Base-by-base conservation (phyloP, 37 sponge, comb jelly and placozoan genomes). In the Chondrilla cf. caribensis region DNA sequence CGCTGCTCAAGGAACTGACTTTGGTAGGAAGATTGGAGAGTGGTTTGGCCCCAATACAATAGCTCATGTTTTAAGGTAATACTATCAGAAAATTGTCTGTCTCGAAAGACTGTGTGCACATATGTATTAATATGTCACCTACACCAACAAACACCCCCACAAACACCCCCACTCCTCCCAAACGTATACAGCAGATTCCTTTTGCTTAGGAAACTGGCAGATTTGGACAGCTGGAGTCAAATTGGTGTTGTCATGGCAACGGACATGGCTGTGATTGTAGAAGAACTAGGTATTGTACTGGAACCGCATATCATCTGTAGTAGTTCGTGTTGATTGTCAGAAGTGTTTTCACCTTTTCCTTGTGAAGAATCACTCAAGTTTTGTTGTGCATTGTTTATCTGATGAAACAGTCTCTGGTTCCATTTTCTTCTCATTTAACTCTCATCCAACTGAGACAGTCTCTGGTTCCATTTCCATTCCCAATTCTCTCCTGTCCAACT, bases 31-130 rank as follows among this genome's bases (percentile, higher is more conserved):
- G 0, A 70, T 96, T 1, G 97, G 99, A 26, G 87, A 94, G 37
- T 99, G 99, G 99, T 92, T 94, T 89, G 99, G 99, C 0, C 99
- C 99, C 0, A 99, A 99, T 84, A 99, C 94, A 28, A 91, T 93
- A 18, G 97, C 97, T 6, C 99, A 99, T 26, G 97, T 90, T 15
- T 79, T 99, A 54, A 86, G 84, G 95, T 97, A 19, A 80, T 85
- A 44, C 17, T 28, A 4, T 9, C 22, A 11, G 51, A 6, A 47
- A n/a, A n/a, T n/a, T n/a, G n/a, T n/a, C n/a, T n/a, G n/a, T n/a
- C n/a, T n/a, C n/a, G n/a, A n/a, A n/a, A n/a, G 15, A 8, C 17
- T 54, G 38, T 78, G 25, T 6, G 24, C 42, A 6, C 5, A 14
- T 17, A 80, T 59, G n/a, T n/a, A 47, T 47, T 47, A 11, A 47